Base-by-base conservation (phyloP, 1,140 invertebrate genomes). In the Drosophila sproati region DNA sequence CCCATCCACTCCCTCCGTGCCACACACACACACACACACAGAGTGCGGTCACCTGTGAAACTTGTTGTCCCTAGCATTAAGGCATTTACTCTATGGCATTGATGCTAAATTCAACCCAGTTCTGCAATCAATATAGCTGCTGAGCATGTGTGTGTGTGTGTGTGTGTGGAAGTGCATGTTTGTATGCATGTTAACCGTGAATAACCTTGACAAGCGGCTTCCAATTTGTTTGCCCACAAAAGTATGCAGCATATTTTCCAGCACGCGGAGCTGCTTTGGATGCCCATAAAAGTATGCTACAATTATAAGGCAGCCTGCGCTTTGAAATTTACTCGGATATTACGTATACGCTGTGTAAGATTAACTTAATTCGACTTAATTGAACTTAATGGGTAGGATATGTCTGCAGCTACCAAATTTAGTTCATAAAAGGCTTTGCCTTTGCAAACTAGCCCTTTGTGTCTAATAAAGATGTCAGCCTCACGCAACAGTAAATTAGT, bases 1-100 rank as follows among this genome's bases (percentile, higher is more conserved):
- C 62, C 52, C 62, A 66, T 20, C 56, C 20, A 34, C 41, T 10
- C 35, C 20, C 1, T 20, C 20, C 20, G 20, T 20, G 20, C 20
- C 20, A 67, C 48, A 56, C 12, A 43, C 55, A 67, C 48, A 56
- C 57, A 43, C 37, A 43, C 28, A 52, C 43, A 34, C 52, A 37
- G 28, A 73, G 77, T 64, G 51, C 80, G 62, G 77, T 85, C 77
- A 78, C 64, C 82, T 86, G 82, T 66, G 34, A 56, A 70, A 74
- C 76, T 74, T 76, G 73, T 72, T 76, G 73, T 69, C 73, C n/a
- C 5, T 48, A 20, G 29, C 31, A 35, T 20, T 50, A 37, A 61
- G 39, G 8, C 47, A 45, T 45, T 31, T 20, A 6, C 32, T 35
- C 20, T 20, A 52, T 70, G 59, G 47, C 47, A 67, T 68, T 73